Base-by-base conservation (phyloP, 2,797 vertebrate genomes). In the Lateolabrax maculatus region DNA sequence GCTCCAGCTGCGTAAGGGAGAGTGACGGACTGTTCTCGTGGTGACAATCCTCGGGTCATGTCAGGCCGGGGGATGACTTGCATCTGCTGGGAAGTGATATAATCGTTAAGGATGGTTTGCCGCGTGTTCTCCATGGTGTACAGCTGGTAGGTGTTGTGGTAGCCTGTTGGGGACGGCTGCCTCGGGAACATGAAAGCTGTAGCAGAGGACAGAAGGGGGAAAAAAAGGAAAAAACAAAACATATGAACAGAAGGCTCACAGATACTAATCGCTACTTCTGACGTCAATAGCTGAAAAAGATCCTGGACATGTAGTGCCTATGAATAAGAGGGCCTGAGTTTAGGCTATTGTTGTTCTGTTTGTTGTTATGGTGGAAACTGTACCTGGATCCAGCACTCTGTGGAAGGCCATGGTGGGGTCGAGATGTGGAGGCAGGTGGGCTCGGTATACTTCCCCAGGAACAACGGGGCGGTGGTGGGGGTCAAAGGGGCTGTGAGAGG, bases 1-100 rank as follows among this genome's bases (percentile, higher is more conserved):
- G 98, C 92, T 76, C 96, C 95, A 0, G 96, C 91, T 61, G 94
- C 56, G 49, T 98, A 99, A 0, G 97, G 96, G 61, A 99, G 96
- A 69, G 96, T 84, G 39, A 99, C 93, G 0, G 96, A 95, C 82
- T 97, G 97, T 85, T 99, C 98, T 84, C 97, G 94, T 52, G 98
- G 98, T 9, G 98, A 99, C 78, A 99, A 86, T 1, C 97, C 97
- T 83, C 98, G 93, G 31, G 95, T 92, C 69, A 98, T 93, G 48
- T 99, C 98, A 0, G 98, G 96, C 52, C 97, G 96, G 31, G 98
- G 95, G 87, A 98, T 99, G 86, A 97, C 97, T 78, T 98, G 98
- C 98, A 99, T 99, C 94, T 99, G 98, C 93, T 99, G 98, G 27
- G 98, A 99, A 55, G 98, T 99, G 94, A 99, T 99, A 90, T 99